Percentiles rank a stretch among this genome's conserved stretches.
Conservation (phyloP, 1,140 invertebrate species). For the Lepidotrigona ventralis region DNA sequence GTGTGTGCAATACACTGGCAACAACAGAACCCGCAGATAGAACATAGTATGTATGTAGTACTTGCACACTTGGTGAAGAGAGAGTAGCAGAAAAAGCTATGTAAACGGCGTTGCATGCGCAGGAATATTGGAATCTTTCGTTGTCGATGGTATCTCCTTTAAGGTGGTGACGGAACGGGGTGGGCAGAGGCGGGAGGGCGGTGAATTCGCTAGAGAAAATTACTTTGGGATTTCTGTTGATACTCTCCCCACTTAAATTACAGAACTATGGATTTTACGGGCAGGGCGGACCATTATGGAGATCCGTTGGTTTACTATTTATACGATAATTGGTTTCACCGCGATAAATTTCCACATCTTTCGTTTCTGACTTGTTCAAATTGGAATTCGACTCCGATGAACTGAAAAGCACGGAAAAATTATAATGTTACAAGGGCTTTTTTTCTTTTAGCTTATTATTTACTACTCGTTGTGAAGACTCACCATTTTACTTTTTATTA, state of each 20-base stretch:
- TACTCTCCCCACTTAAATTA: conserved; percentile 34
- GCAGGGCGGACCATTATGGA: conserved; percentile 33
- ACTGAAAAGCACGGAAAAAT: no score
- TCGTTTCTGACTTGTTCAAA: neutral
- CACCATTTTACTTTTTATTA: no score
- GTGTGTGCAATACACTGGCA: neutral
- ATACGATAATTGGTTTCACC: neutral
- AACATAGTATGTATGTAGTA: no score
- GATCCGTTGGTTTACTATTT: conserved; percentile 25
- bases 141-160: conserved; percentile 56
- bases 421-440: no score
- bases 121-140: conserved; percentile 46
- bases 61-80: conserved; percentile 10
- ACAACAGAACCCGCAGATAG: conserved; percentile 17
- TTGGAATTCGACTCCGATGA: no score
- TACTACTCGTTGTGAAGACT: no score
- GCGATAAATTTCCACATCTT: no score
- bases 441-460: no score
- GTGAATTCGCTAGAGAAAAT: conserved; percentile 48
- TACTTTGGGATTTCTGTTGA: conserved; percentile 54
- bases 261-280: conserved; percentile 47
- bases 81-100: conserved; percentile 46
- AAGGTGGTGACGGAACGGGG: conserved; percentile 12
- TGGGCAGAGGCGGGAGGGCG: neutral
- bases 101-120: conserved; percentile 53